Base-by-base conservation (phyloP, 2,797 vertebrate genomes). In the Acanthornis magna region DNA sequence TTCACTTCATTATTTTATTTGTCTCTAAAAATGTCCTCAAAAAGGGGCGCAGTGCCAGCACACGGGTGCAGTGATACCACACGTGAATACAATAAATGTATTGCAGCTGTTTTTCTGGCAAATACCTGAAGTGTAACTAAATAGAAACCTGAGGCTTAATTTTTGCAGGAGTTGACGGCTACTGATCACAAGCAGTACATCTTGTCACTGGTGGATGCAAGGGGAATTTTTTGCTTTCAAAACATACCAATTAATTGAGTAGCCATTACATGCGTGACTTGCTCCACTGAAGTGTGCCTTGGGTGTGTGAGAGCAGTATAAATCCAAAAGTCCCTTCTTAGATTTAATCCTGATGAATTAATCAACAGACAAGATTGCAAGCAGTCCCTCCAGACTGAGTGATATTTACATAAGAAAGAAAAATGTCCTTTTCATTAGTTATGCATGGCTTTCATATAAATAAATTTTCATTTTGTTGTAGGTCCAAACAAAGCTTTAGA, bases 361-460 rank as follows among this genome's bases (percentile, higher is more conserved):
- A 93, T 85, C 77, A 91, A 36, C 81, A 95, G 85, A 67, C 54
- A 78, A 53, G 45, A 83, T 67, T 91, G 62, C 20, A 62, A 79
- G 50, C 45, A 89, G 26, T 95, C 88, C 58, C 81, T 79, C 40
- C 73, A 76, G 68, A 72, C 50, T 50, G 45, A 86, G 51, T 91
- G 87, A 60, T 68, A 89, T 91, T 95, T 96, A 51, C 72, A 32
- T 73, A 55, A 67, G 66, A 77, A 89, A 89, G 63, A 78, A 81
- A 40, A 91, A 42, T 4, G 55, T 18, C 32, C 78, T 70, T 36
- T 91, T 77, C 63, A 73, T 93, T 88, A 88, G 78, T 83, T 91
- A 68, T 42, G 93, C 27, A 70, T 63, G 63, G 47, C n/a, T 78
- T 91, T 75, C 36, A 81, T 91, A 80, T 74, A 68, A 71, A 55